Percentiles rank a stretch among this genome's conserved stretches.
Evolutionary conservation across 2,797 vertebrate genomes (phyloP).

Genomic region (Allobates femoralis): DNA sequence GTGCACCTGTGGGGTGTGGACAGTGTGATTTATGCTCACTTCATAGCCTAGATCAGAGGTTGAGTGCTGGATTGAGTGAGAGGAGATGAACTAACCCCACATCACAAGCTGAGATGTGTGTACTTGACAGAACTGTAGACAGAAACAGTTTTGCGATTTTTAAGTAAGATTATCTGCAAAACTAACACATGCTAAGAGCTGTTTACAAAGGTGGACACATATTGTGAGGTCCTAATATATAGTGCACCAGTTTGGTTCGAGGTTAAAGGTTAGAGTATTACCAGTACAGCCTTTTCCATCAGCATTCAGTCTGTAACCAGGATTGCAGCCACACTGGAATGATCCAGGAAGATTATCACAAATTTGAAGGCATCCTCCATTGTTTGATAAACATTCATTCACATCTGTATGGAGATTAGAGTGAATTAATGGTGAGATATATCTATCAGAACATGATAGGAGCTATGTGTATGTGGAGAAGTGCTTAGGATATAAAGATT

Average conservation of each 20-base stretch:
- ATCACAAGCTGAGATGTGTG: too few relatives aligned
- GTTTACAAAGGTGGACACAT: background rate
- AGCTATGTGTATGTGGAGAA: too few relatives aligned
- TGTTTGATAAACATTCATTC: conserved; percentile 85
- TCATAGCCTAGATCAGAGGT: too few relatives aligned
- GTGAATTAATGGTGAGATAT: background rate
- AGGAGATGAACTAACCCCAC: too few relatives aligned
- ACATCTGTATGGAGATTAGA: conserved; percentile 76
- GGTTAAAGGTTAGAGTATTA: conserved; percentile 76
- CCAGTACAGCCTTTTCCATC: conserved; percentile 84
- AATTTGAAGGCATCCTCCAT: conserved; percentile 83
- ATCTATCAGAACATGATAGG: background rate
- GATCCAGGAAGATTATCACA: conserved; percentile 90
- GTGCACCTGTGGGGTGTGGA: too few relatives aligned
- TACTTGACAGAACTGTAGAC: too few relatives aligned
- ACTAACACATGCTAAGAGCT: background rate
- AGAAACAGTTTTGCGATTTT: too few relatives aligned
- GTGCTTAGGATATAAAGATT: too few relatives aligned
- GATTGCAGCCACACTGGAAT: conserved; percentile 86
- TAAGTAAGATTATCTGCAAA: too few relatives aligned
- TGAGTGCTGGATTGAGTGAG: too few relatives aligned
- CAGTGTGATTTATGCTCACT: too few relatives aligned
- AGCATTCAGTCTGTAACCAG: conserved; percentile 82
- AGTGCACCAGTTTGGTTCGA: background rate
- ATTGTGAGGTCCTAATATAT: background rate